A percentile compares a stretch with the other conserved stretches of the same genome.
These are phyloP conservation scores for Coenonympha arcania DNA, from an alignment of 2,888 invertebrate genomes.

Conservation along the genomic window DNA sequence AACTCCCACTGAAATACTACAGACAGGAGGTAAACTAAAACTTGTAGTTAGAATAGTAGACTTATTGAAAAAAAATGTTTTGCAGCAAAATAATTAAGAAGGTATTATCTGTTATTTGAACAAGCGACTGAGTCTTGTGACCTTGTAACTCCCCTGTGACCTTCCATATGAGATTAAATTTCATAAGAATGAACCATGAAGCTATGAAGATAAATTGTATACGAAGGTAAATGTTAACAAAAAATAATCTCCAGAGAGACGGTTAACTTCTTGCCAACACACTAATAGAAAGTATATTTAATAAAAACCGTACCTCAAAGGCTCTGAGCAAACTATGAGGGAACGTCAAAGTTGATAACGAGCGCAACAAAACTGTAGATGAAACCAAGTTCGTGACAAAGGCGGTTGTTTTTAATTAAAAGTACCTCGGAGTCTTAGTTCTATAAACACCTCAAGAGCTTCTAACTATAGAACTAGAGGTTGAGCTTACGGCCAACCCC, in stretches of 20 bases:
- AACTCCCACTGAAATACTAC: too few species aligned
- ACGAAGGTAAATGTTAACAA: slow-evolving; percentile 1
- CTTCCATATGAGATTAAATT: neutral
- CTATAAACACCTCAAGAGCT: slow-evolving; percentile 24
- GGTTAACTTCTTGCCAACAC: slow-evolving; percentile 35
- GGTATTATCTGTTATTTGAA: too few species aligned
- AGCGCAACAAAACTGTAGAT: slow-evolving; percentile 45
- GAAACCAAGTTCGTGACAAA: slow-evolving; percentile 48
- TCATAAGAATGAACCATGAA: neutral
- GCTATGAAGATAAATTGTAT: neutral
- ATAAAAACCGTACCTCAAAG: slow-evolving; percentile 56
- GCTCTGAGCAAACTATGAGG: slow-evolving; percentile 44
- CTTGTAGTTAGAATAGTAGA: too few species aligned
- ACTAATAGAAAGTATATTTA: slow-evolving; percentile 44
- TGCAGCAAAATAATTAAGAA: too few species aligned
- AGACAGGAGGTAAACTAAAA: too few species aligned
- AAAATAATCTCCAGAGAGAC: slow-evolving; percentile 8
- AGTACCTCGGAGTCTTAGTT: slow-evolving; percentile 35
- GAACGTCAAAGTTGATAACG: slow-evolving; percentile 59
- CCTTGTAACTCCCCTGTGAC: too few species aligned
- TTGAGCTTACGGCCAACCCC: slow-evolving; percentile 1
- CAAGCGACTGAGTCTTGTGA: too few species aligned
- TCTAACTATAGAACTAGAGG: slow-evolving; percentile 17
- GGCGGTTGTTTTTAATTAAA: slow-evolving; percentile 60
- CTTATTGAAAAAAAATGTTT: too few species aligned